Evolutionary conservation across 2,888 invertebrate species (phyloP), one percentile per base, ranked within the genome.

Genomic region (Oscheius sp.): DNA sequence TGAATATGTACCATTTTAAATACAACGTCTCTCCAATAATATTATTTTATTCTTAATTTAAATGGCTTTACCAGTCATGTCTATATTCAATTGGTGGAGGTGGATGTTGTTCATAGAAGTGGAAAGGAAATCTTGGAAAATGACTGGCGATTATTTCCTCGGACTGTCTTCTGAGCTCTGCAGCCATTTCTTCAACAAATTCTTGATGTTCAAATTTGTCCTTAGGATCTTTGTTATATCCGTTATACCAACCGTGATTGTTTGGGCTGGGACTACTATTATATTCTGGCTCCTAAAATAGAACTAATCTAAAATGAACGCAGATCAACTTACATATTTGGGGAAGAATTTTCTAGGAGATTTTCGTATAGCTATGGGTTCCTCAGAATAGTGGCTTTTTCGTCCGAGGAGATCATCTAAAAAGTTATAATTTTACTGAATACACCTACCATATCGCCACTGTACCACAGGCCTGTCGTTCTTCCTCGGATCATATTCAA

Each of bases 401-500:
- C 18, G 76, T 35, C 35, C 35, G 9, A 35, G 35, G 35, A 35
- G 35, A 35, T 35, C 35, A 35, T 35, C 35, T 35, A 35, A 35
- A 35, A 3, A 35, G 35, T 3, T 3, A 35, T 6, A 35, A 35
- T 6, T 35, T 35, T 35, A 3, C 18, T 13, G 7, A 16, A 9
- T 3, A 6, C 13, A 27, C 73, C 55, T 9, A 80, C 80, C 78
- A 56, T 77, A 80, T 49, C 76, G 76, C 46, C 78, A 76, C 61
- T 76, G 73, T 43, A 80, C 77, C 16, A 78, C 68, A 2, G 80
- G 80, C 25, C 76, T 71, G 0, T 63, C 59, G 46, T 73, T 76
- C 52, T 70, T 70, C 66, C 73, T 77, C 9, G 80, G 78, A 72
- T 80, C 80, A 46, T 76, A 80, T 55, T 80, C 80, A 29, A 78